Percentiles rank a stretch among this genome's conserved stretches.
phyloP scores from a whole-genome alignment of 2,113 vertebrate species.

The Bagarius yarrelli region DNA sequence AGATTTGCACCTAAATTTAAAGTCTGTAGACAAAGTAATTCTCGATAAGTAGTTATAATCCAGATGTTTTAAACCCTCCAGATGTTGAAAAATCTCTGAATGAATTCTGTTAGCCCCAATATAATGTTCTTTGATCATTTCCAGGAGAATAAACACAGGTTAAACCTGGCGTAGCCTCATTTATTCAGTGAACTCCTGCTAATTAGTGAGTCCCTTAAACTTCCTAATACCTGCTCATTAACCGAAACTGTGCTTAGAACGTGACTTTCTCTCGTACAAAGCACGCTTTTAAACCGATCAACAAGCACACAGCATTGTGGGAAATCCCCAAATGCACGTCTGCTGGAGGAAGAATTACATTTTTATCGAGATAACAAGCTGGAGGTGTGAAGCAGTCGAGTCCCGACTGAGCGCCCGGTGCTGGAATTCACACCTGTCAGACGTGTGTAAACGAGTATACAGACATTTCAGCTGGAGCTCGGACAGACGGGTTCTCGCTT shows the following conservation, averaged over 20 bases:
- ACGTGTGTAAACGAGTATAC: not conserved
- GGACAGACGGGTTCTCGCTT: not conserved
- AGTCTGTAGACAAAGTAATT: too few species aligned
- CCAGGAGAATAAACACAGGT: not conserved
- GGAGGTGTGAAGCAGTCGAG: not conserved
- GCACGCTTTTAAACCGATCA: not conserved
- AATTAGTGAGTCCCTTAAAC: not conserved
- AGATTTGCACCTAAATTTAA: too few species aligned
- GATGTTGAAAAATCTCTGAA: not conserved
- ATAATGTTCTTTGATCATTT: not conserved
- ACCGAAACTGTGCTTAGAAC: not conserved
- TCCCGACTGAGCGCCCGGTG: not conserved
- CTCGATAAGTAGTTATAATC: too few species aligned
- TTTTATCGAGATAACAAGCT: not conserved
- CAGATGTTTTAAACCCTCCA: not conserved
- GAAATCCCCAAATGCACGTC: not conserved
- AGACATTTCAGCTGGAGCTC: not conserved
- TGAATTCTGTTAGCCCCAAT: too few species aligned
- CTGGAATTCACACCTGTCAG: constrained; percentile 20
- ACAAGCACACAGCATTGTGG: not conserved
- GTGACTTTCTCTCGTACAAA: not conserved
- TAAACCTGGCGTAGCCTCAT: not conserved
- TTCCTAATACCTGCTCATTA: not conserved
- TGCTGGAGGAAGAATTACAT: not conserved
- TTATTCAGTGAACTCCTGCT: not conserved